Base-by-base conservation (phyloP, 2,888 invertebrate genomes). In the Perithous albicinctus region DNA sequence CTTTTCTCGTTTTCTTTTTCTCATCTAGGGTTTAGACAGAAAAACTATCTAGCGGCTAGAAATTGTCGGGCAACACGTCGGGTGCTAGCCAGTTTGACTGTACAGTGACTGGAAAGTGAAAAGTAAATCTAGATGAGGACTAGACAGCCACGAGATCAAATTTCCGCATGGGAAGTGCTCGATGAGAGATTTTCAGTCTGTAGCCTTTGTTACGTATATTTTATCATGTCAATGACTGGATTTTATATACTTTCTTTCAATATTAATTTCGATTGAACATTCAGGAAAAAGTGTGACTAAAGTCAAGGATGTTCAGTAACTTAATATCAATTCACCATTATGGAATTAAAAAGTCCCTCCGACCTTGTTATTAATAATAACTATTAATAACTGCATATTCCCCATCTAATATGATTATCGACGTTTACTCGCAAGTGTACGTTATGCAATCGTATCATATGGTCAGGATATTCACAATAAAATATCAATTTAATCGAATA, bases 381-480 rank as follows among this genome's bases (percentile, higher is more conserved):
- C 56, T 56, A n/a, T n/a, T n/a, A n/a, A n/a, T n/a, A 56, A 32
- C 56, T 32, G 56, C 32, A 32, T 29, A 56, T 56, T 56, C 26
- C n/a, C 56, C 56, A 56, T 56, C 29, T 15, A 56, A 15, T 32
- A 56, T 32, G n/a, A 56, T 56, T 56, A 56, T 56, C 56, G 56
- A 56, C 15, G 29, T 56, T 56, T n/a, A 26, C 29, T 32, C 29
- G 7, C 56, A 5, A 15, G 32, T 7, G 6, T 29, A n/a, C 7
- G 56, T 32, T 32, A 56, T 15, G 7, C 56, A 32, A 32, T 56
- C n/a, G 32, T 56, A 56, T 15, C 32, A 4, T 29, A 29, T 15
- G n/a, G 56, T 32, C 15, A 15, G 56, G 29, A 32, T 56, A 32
- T 56, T 56, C 56, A 5, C 32, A 32, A 29, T 15, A 15, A 56